phyloP scores from a whole-genome alignment of 2,797 vertebrate genomes.

The Coregonus ussuriensis region DNA sequence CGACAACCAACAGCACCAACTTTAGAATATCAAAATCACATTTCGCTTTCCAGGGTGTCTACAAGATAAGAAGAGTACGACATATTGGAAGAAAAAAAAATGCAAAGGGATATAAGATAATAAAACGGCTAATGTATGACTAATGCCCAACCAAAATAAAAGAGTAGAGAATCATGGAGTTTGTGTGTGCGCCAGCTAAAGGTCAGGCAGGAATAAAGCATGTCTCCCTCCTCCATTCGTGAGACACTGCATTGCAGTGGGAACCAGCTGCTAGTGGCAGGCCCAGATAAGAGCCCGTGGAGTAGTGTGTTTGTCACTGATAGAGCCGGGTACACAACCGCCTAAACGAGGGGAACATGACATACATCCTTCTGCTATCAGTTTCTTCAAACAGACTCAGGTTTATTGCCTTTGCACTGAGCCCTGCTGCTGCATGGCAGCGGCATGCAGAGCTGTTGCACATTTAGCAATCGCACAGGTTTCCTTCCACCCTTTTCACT shows the following conservation, averaged over 20 bases:
- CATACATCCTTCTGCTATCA: constrained; percentile 61
- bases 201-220: constrained; percentile 57
- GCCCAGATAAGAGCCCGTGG: constrained; percentile 65
- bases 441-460: neutral
- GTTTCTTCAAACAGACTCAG: constrained; percentile 59
- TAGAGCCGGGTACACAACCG: constrained; percentile 60
- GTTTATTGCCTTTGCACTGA: constrained; percentile 42
- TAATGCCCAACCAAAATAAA: constrained; percentile 29
- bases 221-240: constrained; percentile 51
- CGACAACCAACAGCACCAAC: neutral
- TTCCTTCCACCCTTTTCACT: neutral
- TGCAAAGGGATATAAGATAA: neutral
- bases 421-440: constrained; percentile 6
- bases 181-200: constrained; percentile 50
- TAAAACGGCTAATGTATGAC: neutral
- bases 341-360: constrained; percentile 48
- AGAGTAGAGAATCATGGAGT: constrained; percentile 23
- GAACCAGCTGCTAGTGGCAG: constrained; percentile 66
- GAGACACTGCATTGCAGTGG: constrained; percentile 75
- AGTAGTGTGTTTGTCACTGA: constrained; percentile 64
- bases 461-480: neutral
- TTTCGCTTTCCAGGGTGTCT: too few species aligned
- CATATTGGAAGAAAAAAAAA: neutral
- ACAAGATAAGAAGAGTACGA: too few species aligned
- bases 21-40: neutral